phyloP scores from a whole-genome alignment of 2,888 invertebrate species.

The Mesochorus sp. region DNA sequence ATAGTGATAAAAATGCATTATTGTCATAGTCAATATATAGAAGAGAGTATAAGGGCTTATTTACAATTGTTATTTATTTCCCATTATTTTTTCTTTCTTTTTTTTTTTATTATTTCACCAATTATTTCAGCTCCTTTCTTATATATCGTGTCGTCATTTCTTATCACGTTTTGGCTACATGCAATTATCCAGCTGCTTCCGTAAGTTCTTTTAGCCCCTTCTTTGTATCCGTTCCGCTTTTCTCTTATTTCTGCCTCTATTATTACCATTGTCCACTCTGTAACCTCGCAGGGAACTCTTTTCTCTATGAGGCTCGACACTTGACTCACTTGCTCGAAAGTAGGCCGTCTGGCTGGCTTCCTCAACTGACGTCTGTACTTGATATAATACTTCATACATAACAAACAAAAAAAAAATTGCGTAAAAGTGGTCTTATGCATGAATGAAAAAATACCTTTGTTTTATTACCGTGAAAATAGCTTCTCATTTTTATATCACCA shows the following conservation, averaged over 20 bases:
- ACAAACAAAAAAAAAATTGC: neutral
- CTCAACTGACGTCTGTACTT: conserved; percentile 11
- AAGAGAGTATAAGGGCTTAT: conserved; percentile 1
- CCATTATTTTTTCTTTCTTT: neutral
- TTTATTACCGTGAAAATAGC: neutral
- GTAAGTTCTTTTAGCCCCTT: conserved; percentile 37
- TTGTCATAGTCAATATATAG: conserved; percentile 25
- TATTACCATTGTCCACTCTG: conserved; percentile 34
- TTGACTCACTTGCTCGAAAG: conserved; percentile 19
- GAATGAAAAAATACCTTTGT: conserved; percentile 29
- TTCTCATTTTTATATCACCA: conserved; percentile 1
- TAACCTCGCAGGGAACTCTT: conserved; percentile 42
- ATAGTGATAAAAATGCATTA: conserved; percentile 24
- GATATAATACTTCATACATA: neutral
- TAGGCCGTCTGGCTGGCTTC: conserved; percentile 27
- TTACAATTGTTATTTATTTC: conserved; percentile 16
- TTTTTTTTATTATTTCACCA: neutral
- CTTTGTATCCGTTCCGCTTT: conserved; percentile 56
- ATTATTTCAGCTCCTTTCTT: conserved; percentile 27
- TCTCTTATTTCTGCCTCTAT: conserved; percentile 48
- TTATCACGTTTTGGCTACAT: conserved; percentile 14
- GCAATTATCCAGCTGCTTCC: conserved; percentile 37
- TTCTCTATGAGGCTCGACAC: conserved; percentile 33
- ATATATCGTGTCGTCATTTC: neutral
- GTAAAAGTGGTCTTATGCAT: neutral